These are phyloP conservation scores for Dendrolimus punctatus DNA, from an alignment of 1,140 invertebrate genomes.

Conservation along the genomic window DNA sequence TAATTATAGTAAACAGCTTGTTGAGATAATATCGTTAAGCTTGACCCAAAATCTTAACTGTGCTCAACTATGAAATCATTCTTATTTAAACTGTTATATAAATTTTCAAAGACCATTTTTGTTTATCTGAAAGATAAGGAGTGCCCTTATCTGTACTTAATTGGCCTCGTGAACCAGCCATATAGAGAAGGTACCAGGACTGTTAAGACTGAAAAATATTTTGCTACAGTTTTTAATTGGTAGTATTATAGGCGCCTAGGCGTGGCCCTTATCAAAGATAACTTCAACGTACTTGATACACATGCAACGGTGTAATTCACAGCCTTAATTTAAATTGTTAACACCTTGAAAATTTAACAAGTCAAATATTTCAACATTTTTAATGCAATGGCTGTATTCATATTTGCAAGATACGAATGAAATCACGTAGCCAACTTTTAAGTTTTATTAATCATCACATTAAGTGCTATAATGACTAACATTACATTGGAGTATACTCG, in stretches of 20 bases:
- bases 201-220: neutral
- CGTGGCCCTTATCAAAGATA: constrained; percentile 30
- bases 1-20: too few species aligned
- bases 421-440: too few species aligned
- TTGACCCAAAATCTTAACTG: constrained; percentile 18
- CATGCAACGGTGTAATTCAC: constrained; percentile 2
- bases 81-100: constrained; percentile 13
- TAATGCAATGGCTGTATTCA: too few species aligned
- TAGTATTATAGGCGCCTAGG: constrained; percentile 15
- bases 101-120: constrained; percentile 5
- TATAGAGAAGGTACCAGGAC: too few species aligned
- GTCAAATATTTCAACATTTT: too few species aligned
- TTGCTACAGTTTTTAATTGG: constrained; percentile 5
- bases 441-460: too few species aligned
- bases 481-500: too few species aligned
- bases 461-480: too few species aligned
- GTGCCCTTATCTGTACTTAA: constrained; percentile 34
- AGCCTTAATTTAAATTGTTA: neutral
- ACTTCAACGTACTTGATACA: constrained; percentile 12
- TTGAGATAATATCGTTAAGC: neutral
- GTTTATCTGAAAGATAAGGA: constrained; percentile 26
- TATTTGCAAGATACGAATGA: too few species aligned
- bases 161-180: constrained; percentile 14
- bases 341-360: too few species aligned
- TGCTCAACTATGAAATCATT: constrained; percentile 28